Conservation (phyloP, 2,888 invertebrate species). For the Pseudococcus longispinus region DNA sequence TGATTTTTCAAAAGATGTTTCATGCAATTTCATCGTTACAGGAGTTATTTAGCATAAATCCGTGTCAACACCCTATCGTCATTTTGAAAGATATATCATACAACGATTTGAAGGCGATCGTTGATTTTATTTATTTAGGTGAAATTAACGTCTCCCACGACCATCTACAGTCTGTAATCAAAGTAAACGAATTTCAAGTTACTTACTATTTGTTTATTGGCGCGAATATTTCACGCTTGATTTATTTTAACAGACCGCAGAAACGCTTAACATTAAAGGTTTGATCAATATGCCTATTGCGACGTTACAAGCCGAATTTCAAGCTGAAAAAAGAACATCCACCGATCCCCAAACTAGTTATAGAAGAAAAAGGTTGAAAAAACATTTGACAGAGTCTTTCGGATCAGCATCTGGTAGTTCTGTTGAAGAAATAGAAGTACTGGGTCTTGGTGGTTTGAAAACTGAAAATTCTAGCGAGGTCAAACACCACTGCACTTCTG, state of each 20-base stretch:
- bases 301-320: slow-evolving; percentile 72
- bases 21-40: slow-evolving; percentile 63
- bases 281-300: slow-evolving; percentile 80
- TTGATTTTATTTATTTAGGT: slow-evolving; percentile 92
- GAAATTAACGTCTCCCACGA: slow-evolving; percentile 91
- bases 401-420: slow-evolving; percentile 65
- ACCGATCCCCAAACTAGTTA: slow-evolving; percentile 71
- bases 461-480: background rate
- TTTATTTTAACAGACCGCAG: slow-evolving; percentile 72
- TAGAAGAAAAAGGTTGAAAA: slow-evolving; percentile 70
- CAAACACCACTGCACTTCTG: background rate
- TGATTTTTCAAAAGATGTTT: background rate
- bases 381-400: slow-evolving; percentile 69
- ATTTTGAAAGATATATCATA: slow-evolving; percentile 88
- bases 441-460: slow-evolving; percentile 19
- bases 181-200: slow-evolving; percentile 62
- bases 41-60: slow-evolving; percentile 83
- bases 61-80: slow-evolving; percentile 88
- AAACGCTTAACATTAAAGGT: slow-evolving; percentile 86
- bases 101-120: slow-evolving; percentile 83
- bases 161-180: slow-evolving; percentile 73
- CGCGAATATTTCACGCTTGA: background rate
- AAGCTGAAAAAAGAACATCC: slow-evolving; percentile 62
- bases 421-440: slow-evolving; percentile 62
- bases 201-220: background rate